Percentiles rank a stretch among this genome's conserved stretches.
These are phyloP conservation scores for Melierax canorus DNA, from an alignment of 2,113 vertebrate genomes.

Conservation along the genomic window DNA sequence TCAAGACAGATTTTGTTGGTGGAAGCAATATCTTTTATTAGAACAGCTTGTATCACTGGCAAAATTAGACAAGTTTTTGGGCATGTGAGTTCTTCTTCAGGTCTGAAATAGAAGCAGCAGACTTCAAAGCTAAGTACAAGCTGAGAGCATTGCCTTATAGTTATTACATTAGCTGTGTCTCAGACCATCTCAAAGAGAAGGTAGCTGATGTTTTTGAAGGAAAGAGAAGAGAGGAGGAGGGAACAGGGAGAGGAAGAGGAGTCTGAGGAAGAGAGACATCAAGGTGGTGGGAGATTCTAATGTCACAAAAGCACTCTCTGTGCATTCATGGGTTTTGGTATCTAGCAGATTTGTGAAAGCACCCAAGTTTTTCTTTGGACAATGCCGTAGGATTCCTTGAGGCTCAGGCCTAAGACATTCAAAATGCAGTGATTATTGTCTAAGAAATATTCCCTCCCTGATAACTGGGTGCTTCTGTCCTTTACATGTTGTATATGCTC, in stretches of 20 bases:
- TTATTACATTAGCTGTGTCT: not conserved
- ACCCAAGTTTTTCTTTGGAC: not conserved
- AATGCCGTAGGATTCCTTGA: not conserved
- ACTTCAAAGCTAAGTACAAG: not conserved
- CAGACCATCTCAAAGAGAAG: not conserved
- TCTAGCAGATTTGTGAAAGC: not conserved
- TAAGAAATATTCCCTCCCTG: not conserved
- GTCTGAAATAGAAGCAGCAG: conserved; percentile 8
- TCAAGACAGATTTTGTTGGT: conserved; percentile 7
- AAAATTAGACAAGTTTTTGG: conserved; percentile 9
- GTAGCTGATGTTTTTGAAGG: not conserved
- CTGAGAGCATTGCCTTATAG: not conserved
- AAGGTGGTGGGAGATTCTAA: not conserved
- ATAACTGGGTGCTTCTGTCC: not conserved
- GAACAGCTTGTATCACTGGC: not conserved
- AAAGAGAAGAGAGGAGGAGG: not conserved
- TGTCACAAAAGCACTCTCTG: not conserved
- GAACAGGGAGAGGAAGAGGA: not conserved
- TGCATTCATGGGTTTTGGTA: not conserved
- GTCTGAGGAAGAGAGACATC: not conserved
- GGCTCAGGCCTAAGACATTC: not conserved
- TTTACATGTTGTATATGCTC: not conserved
- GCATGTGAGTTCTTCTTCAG: not conserved
- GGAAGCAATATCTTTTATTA: conserved; percentile 6
- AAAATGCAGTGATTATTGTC: not conserved